Conservation (phyloP, 2,113 vertebrate species). For the Podocnemis expansa region DNA sequence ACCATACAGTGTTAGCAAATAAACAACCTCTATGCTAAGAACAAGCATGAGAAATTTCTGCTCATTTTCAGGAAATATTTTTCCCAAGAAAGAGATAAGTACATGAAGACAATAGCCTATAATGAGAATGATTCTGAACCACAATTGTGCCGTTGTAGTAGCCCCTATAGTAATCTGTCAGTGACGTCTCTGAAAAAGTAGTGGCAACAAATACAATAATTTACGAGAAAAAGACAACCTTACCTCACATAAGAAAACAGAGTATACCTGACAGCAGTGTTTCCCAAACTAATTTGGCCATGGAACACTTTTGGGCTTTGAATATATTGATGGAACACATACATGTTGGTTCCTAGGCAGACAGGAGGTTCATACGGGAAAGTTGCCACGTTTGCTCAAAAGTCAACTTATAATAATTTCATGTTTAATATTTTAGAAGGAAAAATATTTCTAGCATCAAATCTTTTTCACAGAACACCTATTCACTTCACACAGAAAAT, state of each 20-base stretch:
- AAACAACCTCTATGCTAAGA: neutral
- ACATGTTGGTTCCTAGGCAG: too few species aligned
- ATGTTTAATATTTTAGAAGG: too few species aligned
- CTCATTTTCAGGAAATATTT: neutral
- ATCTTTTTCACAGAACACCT: too few species aligned
- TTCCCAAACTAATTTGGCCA: too few species aligned
- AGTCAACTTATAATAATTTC: too few species aligned
- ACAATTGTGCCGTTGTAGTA: neutral
- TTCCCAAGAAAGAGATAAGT: neutral
- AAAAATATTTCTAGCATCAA: too few species aligned
- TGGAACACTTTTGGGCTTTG: too few species aligned
- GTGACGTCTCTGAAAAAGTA: neutral
- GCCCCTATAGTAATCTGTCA: neutral
- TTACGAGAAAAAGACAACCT: neutral
- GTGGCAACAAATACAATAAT: neutral
- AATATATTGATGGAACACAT: too few species aligned
- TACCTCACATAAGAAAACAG: neutral
- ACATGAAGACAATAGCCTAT: neutral
- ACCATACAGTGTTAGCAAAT: neutral
- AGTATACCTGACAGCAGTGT: too few species aligned
- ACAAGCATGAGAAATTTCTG: neutral
- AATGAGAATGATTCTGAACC: neutral
- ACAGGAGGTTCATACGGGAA: too few species aligned
- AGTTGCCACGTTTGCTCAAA: too few species aligned
- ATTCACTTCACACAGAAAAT: too few species aligned